phyloP scores from a whole-genome alignment of 2,888 invertebrate genomes.

The Amiota minor region DNA sequence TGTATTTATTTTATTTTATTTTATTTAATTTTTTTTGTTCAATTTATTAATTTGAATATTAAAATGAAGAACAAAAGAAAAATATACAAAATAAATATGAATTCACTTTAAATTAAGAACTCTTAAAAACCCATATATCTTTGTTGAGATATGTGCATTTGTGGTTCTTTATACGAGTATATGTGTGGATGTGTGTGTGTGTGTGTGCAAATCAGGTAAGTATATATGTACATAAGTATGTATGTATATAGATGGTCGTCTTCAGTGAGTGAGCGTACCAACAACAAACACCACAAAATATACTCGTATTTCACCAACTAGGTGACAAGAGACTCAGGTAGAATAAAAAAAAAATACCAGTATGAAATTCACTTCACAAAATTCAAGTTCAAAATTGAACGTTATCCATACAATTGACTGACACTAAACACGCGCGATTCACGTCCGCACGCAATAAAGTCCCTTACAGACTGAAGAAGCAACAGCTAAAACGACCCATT shows the following conservation, averaged over 20 bases:
- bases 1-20: not conserved
- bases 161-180: conserved; percentile 47
- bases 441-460: conserved; percentile 64
- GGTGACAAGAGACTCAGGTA: not conserved
- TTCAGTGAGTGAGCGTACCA: not conserved
- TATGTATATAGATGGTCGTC: not conserved
- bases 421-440: conserved; percentile 24
- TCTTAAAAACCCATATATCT: not conserved
- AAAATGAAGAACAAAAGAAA: not conserved
- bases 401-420: not conserved
- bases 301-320: not conserved
- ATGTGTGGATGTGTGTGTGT: conserved; percentile 28
- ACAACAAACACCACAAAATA: not conserved
- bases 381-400: conserved; percentile 20
- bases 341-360: not conserved
- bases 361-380: not conserved
- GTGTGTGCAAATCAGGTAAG: conserved; percentile 31
- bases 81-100: not conserved
- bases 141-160: conserved; percentile 21
- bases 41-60: not conserved
- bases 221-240: not conserved
- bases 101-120: not conserved
- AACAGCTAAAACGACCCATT: conserved; percentile 51
- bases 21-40: not conserved
- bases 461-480: conserved; percentile 54